A percentile compares a stretch with the other conserved stretches of the same genome.
Conservation (phyloP, 2,113 vertebrate genomes). For the Rhizomys pruinosus region DNA sequence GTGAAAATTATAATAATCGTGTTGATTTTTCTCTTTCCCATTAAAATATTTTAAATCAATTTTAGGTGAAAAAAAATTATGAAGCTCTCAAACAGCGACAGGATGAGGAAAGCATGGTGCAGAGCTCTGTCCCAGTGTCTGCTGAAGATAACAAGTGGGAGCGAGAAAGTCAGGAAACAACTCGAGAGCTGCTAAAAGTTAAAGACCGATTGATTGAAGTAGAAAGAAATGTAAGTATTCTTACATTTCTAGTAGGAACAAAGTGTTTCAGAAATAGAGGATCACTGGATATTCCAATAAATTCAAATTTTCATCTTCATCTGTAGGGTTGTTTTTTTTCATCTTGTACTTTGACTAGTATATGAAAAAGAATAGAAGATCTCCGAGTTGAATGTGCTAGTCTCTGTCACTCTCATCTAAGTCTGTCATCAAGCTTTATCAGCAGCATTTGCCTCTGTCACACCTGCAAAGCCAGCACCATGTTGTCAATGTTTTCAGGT, state of each 20-base stretch:
- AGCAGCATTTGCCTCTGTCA: too few relatives aligned
- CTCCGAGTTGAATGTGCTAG: background rate
- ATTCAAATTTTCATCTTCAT: slow-evolving; percentile 23
- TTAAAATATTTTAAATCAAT: slow-evolving; percentile 76
- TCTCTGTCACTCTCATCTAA: background rate
- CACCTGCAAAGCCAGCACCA: background rate
- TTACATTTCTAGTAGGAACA: background rate
- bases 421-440: background rate
- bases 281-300: background rate
- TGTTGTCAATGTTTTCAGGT: background rate
- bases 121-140: slow-evolving; percentile 91
- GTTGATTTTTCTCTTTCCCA: slow-evolving; percentile 1
- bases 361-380: background rate
- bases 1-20: slow-evolving; percentile 41
- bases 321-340: background rate
- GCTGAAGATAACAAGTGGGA: slow-evolving; percentile 94
- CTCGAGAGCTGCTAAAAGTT: slow-evolving; percentile 95
- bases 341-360: slow-evolving; percentile 46
- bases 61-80: slow-evolving; percentile 98
- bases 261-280: slow-evolving; percentile 22
- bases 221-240: slow-evolving; percentile 95
- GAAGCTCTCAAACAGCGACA: slow-evolving; percentile 98
- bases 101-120: slow-evolving; percentile 96
- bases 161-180: slow-evolving; percentile 96
- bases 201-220: slow-evolving; percentile 98